phyloP scores from a whole-genome alignment of 2,797 vertebrate genomes.

The Novumbra hubbsi region DNA sequence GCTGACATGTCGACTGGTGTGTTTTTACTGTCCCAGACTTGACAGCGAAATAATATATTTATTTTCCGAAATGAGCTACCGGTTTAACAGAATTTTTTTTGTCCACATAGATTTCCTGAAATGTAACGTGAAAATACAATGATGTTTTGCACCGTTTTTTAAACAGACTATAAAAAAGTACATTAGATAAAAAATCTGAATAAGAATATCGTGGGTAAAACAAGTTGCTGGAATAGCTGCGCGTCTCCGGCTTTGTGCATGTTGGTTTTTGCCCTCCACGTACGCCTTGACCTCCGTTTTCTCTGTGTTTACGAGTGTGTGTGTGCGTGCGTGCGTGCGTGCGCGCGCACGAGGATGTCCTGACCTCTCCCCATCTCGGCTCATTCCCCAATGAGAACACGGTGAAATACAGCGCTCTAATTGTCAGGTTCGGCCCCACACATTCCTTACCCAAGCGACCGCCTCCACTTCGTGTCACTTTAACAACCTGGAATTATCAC shows the following conservation, averaged over 20 bases:
- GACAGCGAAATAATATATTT: slow-evolving; percentile 39
- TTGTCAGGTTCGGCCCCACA: slow-evolving; percentile 77
- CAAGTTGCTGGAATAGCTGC: slow-evolving; percentile 2
- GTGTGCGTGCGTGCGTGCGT: slow-evolving; percentile 14
- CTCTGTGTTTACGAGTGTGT: background rate
- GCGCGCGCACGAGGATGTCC: slow-evolving; percentile 36
- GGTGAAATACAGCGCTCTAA: slow-evolving; percentile 79
- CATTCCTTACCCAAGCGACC: slow-evolving; percentile 81
- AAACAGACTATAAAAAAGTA: too few species aligned
- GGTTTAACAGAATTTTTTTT: slow-evolving; percentile 19
- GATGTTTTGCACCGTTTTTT: too few species aligned
- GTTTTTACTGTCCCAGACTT: slow-evolving; percentile 47
- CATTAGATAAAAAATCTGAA: too few species aligned
- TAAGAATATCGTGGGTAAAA: too few species aligned
- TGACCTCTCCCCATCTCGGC: slow-evolving; percentile 49
- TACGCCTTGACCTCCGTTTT: slow-evolving; percentile 2
- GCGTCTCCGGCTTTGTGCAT: slow-evolving; percentile 20
- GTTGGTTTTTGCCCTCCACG: slow-evolving; percentile 1
- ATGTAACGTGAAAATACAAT: background rate
- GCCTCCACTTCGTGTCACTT: slow-evolving; percentile 89
- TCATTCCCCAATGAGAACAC: slow-evolving; percentile 57
- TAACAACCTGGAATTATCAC: slow-evolving; percentile 94
- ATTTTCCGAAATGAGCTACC: slow-evolving; percentile 39
- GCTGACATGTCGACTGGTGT: slow-evolving; percentile 63
- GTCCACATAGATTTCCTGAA: background rate